A percentile compares a stretch with the other conserved stretches of the same genome.
These are phyloP conservation scores for Vanacampus margaritifer DNA, from an alignment of 2,113 vertebrate genomes.

Conservation along the genomic window DNA sequence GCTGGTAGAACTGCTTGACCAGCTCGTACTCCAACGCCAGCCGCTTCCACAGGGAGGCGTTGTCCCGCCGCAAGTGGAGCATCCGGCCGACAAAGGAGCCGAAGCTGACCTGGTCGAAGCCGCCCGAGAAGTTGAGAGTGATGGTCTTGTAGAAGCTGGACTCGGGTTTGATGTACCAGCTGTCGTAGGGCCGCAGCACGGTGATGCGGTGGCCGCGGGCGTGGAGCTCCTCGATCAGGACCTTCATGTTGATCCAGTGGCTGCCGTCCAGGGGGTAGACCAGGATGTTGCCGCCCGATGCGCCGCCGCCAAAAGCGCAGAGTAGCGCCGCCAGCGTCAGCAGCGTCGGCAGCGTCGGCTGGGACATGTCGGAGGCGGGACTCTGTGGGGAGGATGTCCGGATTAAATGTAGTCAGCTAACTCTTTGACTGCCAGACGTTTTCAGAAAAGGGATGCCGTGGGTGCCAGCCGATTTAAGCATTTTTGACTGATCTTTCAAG, in stretches of 20 bases:
- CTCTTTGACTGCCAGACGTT: too few species aligned
- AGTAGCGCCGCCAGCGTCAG: constrained; percentile 22
- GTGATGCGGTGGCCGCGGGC: constrained; percentile 55
- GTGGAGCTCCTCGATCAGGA: constrained; percentile 54
- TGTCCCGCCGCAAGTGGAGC: constrained; percentile 17
- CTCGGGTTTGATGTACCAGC: constrained; percentile 55
- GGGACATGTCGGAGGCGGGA: constrained; percentile 25
- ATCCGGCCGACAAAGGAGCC: background rate
- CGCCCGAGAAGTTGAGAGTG: background rate
- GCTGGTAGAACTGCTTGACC: rapidly evolving
- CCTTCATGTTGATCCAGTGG: constrained; percentile 65
- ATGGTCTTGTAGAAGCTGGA: constrained; percentile 48
- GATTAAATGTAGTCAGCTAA: background rate
- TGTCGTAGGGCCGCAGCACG: constrained; percentile 25
- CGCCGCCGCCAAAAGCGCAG: constrained; percentile 5
- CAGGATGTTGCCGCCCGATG: constrained; percentile 47
- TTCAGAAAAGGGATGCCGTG: too few species aligned
- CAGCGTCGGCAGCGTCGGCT: background rate
- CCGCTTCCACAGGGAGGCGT: constrained; percentile 21
- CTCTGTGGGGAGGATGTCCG: background rate
- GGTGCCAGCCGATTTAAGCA: too few species aligned
- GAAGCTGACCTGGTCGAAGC: constrained; percentile 21
- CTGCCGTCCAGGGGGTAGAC: constrained; percentile 55
- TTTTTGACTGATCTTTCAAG: too few species aligned
- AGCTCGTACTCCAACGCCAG: constrained; percentile 17